phyloP scores from a whole-genome alignment of 2,113 vertebrate genomes.

The Apodemus speciosus region DNA sequence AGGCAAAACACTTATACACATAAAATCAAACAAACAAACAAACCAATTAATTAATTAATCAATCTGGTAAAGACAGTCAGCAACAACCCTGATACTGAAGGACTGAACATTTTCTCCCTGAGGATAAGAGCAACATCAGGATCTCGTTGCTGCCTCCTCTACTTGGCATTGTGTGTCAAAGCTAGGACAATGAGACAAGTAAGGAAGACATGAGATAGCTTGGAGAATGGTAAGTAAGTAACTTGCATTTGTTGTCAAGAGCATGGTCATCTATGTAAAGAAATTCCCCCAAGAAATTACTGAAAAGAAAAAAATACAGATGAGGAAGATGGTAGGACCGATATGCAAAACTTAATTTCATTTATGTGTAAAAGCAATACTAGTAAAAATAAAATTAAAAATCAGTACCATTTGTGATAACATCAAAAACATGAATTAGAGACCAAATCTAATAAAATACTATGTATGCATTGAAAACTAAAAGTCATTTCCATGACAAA shows the following conservation, averaged over 20 bases:
- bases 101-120: neutral
- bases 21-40: neutral
- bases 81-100: neutral
- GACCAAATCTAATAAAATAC: conserved; percentile 5
- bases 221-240: neutral
- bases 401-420: neutral
- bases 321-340: neutral
- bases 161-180: neutral
- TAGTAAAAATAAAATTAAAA: conserved; percentile 9
- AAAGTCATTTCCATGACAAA: conserved; percentile 2
- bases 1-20: neutral
- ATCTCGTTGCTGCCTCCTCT: neutral
- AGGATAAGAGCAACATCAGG: neutral
- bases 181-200: neutral
- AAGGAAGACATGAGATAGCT: neutral
- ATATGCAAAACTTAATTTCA: conserved; percentile 9
- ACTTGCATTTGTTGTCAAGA: neutral
- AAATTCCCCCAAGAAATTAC: neutral
- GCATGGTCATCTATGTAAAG: neutral
- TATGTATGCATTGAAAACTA: conserved; percentile 24
- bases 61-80: neutral
- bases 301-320: neutral
- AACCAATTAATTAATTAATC: neutral
- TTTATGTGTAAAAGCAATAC: neutral
- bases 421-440: conserved; percentile 2